Evolutionary conservation across 2,888 invertebrate genomes (phyloP).

Genomic region (Metacarcinus magister): DNA sequence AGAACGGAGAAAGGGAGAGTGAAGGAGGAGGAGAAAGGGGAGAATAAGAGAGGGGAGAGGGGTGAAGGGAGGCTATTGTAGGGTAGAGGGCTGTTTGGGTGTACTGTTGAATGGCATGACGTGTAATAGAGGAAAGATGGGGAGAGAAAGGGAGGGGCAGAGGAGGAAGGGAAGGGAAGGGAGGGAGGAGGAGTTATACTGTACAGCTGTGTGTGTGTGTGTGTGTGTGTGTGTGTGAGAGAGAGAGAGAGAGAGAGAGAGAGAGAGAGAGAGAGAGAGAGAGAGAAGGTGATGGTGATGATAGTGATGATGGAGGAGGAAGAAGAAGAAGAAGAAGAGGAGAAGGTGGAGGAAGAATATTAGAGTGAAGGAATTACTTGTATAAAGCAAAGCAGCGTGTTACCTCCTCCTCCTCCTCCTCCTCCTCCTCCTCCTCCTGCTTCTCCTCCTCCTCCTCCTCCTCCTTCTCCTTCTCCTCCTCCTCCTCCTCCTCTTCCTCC

Average conservation of each 20-base stretch:
- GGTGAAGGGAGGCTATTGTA: neutral
- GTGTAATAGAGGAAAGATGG: neutral
- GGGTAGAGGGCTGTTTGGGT: neutral
- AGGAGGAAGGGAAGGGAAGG: neutral
- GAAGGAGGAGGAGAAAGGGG: neutral
- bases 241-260: constrained; percentile 18
- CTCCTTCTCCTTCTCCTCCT: constrained; percentile 2
- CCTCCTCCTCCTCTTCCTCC: constrained; percentile 45
- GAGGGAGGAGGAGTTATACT: neutral
- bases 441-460: constrained; percentile 29
- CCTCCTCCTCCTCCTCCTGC: constrained; percentile 4
- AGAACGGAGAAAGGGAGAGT: neutral
- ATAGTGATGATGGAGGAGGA: neutral
- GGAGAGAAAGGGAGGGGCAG: neutral
- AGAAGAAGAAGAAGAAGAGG: too few species aligned
- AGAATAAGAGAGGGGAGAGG: neutral
- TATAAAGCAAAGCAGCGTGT: neutral
- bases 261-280: neutral
- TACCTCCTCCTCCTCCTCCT: neutral
- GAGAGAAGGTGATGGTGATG: neutral
- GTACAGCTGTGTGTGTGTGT: neutral
- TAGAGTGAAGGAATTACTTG: neutral
- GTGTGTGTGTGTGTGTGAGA: neutral
- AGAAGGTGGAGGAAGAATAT: too few species aligned
- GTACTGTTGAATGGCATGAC: neutral